Evolutionary conservation across 2,797 vertebrate species (phyloP).

Genomic region (Mareca strepera): DNA sequence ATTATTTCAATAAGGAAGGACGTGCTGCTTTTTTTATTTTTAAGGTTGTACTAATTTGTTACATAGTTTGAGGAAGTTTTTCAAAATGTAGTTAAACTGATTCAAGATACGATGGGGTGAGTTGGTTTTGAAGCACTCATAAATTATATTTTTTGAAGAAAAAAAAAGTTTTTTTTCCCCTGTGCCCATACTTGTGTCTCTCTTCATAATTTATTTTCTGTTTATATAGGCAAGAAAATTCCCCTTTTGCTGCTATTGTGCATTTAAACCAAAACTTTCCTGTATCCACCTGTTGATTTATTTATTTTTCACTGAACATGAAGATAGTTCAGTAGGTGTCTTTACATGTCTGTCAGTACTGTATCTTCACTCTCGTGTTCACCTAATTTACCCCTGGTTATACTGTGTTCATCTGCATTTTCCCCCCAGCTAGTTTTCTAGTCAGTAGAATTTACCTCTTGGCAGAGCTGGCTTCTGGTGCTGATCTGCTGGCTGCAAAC

Average conservation of each 20-base stretch:
- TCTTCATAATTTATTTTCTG: not conserved
- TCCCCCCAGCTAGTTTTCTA: not conserved
- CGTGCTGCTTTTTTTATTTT: not conserved
- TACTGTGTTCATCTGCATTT: not conserved
- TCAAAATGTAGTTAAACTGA: not conserved
- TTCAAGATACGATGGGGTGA: not conserved
- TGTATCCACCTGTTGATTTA: not conserved
- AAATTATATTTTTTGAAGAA: not conserved
- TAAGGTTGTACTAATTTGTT: not conserved
- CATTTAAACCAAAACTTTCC: not conserved
- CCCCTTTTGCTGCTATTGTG: not conserved
- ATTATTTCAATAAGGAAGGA: not conserved
- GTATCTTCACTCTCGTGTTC: not conserved
- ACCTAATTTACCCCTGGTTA: not conserved
- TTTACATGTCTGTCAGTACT: not conserved
- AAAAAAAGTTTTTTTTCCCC: not conserved
- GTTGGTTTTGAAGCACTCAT: not conserved
- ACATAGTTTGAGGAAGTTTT: constrained; percentile 10
- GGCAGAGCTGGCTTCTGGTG: not conserved
- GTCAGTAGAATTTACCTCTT: not conserved
- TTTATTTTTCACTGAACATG: not conserved
- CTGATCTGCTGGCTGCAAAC: not conserved
- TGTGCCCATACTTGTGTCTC: rapidly evolving
- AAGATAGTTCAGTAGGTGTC: not conserved
- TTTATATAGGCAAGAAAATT: not conserved